Conservation (phyloP, 2,888 invertebrate species). For the Serripes groenlandicus region DNA sequence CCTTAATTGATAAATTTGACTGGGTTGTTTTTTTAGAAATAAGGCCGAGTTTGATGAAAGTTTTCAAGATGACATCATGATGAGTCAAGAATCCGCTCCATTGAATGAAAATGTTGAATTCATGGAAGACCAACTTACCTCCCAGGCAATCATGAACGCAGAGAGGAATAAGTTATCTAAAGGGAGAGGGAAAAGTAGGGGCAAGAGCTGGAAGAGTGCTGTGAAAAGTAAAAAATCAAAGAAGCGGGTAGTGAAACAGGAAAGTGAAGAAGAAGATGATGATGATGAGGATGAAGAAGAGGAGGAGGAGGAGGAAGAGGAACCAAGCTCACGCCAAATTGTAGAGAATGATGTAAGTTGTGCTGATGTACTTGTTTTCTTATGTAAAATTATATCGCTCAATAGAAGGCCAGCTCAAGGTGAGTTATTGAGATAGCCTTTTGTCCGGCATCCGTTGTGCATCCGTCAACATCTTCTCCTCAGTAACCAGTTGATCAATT, state of each 20-base stretch:
- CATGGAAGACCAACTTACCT: slow-evolving; percentile 57
- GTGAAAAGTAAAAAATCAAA: not conserved
- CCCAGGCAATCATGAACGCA: slow-evolving; percentile 33
- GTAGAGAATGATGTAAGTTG: slow-evolving; percentile 30
- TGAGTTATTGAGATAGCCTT: too few species aligned
- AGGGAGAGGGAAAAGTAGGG: not conserved
- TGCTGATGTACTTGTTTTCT: not conserved
- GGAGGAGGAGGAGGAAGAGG: slow-evolving; percentile 39
- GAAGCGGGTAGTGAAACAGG: not conserved
- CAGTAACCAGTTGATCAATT: too few species aligned
- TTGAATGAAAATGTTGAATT: slow-evolving; percentile 57
- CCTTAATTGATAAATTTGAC: too few species aligned
- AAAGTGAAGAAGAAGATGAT: slow-evolving; percentile 10
- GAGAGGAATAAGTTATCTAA: not conserved
- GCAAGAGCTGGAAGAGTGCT: not conserved
- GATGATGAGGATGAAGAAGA: slow-evolving; percentile 27
- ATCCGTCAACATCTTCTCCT: too few species aligned
- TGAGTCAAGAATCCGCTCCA: slow-evolving; percentile 43
- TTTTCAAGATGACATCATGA: slow-evolving; percentile 24
- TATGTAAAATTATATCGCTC: too few species aligned
- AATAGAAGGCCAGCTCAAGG: too few species aligned
- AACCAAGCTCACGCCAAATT: not conserved
- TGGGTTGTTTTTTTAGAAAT: not conserved
- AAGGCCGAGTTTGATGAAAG: not conserved
- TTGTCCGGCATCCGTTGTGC: too few species aligned